Evolutionary conservation across 2,113 vertebrate species (phyloP), one percentile per base, ranked within the genome.

Genomic region (Rhinichthys klamathensis): DNA sequence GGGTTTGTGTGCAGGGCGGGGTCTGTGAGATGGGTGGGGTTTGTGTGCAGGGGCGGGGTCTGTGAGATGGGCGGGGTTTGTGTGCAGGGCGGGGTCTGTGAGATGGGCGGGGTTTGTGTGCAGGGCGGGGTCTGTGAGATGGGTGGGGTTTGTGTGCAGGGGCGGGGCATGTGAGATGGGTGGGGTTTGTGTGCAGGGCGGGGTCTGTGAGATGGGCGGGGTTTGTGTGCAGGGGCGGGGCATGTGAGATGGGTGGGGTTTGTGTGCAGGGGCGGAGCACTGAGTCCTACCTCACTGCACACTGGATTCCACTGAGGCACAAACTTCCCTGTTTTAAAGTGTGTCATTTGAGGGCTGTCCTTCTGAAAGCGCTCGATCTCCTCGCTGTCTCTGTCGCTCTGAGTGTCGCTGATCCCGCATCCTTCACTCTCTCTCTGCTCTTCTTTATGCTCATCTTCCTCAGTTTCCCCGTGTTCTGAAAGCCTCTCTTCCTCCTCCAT

Each of bases 261-360:
- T 49, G 27, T 1, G 6, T 23, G 23, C 23, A 44, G 78, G 58
- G 58, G 15, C 58, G 23, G 56, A 38, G 12, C 38, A 21, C 23
- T 46, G 58, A 21, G 38, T 80, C 78, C 13, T 81, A 81, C 79
- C 79, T 81, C 79, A 51, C 79, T 81, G 16, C 25, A 49, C 60
- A 81, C 79, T 32, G 44, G 61, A 63, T 15, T 81, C 79, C 79
- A 81, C 79, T 81, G 79, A 69, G 79, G 79, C 44, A 81, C 18
- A 69, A 81, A 81, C 44, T 67, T 81, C 60, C 79, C 79, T n/a
- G 60, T 25, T 32, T 81, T 67, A 49, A 21, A 6, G 12, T n/a
- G 32, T 41, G 54, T 41, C 3, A 25, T 9, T 16, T 15, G 58
- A 80, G n/a, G 8, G 3, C 32, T 25, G 54, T 23, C 56, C 0